Base-by-base conservation (phyloP, 2,797 vertebrate species). In the Protosalanx chinensis region DNA sequence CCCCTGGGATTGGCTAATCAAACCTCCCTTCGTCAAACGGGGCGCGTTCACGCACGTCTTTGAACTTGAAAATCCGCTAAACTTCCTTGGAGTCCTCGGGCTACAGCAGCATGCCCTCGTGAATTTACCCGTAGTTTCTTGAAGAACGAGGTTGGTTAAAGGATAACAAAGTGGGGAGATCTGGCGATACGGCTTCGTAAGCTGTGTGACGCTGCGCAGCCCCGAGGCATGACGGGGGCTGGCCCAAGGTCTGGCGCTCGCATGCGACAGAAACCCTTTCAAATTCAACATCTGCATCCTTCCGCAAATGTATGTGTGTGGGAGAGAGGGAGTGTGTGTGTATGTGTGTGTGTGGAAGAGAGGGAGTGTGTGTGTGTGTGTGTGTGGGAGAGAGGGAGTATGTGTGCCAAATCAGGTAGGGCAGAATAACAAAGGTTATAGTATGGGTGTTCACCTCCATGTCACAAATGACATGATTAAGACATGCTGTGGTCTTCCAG, bases 271-370 rank as follows among this genome's bases (percentile, higher is more conserved):
- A 66, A 66, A 46, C 4, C 35, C 35, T 41, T 41, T 35, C 62
- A 41, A 16, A n/a, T 20, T 29, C 29, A n/a, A 4, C 27, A 53
- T 15, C 41, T 53, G 27, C 63, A 41, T 46, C 2, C 59, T 18
- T 46, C 41, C 56, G 7, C n/a, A 20, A 72, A 57, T 73, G 41
- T 71, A 23, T 72, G 51, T 70, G 46, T 71, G 46, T 53, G 68
- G 23, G 23, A 27, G 23, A 27, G 23, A 27, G 23, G 23, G 23
- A 27, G 23, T 35, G 33, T 35, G 33, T 35, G 33, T 35, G 33
- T 35, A 1, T 27, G 23, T 27, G 23, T 27, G 23, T 27, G 23
- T 27, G 23, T 27, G 23, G n/a, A n/a, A n/a, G n/a, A n/a, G n/a
- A n/a, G n/a, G n/a, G n/a, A n/a, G n/a, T 35, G 33, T 35, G 33